These are phyloP conservation scores for Octonoba sinensis DNA, from an alignment of 2,888 invertebrate genomes.

Conservation along the genomic window DNA sequence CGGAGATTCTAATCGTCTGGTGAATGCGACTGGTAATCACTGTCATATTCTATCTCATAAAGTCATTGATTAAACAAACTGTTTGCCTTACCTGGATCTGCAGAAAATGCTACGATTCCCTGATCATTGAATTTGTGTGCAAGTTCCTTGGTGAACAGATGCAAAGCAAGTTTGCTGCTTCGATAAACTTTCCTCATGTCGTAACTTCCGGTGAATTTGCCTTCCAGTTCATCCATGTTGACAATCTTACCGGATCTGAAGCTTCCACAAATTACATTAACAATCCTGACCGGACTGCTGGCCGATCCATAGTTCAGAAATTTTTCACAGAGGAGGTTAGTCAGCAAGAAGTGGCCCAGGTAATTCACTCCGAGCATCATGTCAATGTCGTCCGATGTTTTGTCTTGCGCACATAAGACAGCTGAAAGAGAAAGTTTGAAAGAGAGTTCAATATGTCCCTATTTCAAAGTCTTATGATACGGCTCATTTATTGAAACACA, in stretches of 20 bases:
- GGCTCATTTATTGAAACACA: background rate
- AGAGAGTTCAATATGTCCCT: no score
- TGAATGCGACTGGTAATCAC: no score
- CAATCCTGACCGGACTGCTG: constrained; percentile 53
- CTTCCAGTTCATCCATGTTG: constrained; percentile 60
- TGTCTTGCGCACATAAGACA: constrained; percentile 59
- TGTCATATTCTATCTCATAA: no score
- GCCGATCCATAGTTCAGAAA: constrained; percentile 36
- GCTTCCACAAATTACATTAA: constrained; percentile 66
- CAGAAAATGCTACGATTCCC: constrained; percentile 45
- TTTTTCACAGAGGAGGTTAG: constrained; percentile 65
- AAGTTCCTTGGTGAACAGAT: constrained; percentile 60
- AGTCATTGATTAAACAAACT: no score
- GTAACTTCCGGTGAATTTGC: constrained; percentile 34
- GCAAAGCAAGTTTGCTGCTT: constrained; percentile 60
- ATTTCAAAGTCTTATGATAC: no score
- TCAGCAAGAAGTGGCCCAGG: constrained; percentile 66
- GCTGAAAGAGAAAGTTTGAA: constrained; percentile 41
- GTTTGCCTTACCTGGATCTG: constrained; percentile 62
- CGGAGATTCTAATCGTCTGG: no score
- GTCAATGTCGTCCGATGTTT: constrained; percentile 66
- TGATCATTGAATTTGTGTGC: constrained; percentile 34
- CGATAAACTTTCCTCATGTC: constrained; percentile 46
- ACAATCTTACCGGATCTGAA: constrained; percentile 57
- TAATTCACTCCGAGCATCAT: constrained; percentile 67